These are phyloP conservation scores for Eremophila alpestris DNA, from an alignment of 2,797 vertebrate species.

Conservation along the genomic window DNA sequence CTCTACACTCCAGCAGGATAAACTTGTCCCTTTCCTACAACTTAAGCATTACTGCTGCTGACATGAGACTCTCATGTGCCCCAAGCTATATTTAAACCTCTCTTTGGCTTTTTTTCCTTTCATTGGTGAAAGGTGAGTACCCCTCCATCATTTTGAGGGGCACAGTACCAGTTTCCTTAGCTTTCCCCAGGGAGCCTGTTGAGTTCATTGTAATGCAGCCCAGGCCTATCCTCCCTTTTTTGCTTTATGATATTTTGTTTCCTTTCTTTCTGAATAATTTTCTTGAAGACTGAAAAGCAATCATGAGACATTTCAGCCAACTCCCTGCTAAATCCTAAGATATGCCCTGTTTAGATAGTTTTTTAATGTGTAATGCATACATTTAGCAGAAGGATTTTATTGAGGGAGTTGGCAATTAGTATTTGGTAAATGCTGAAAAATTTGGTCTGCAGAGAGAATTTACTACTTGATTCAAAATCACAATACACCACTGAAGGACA, in stretches of 20 bases:
- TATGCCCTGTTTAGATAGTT: slow-evolving; percentile 12
- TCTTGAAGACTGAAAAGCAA: slow-evolving; percentile 70
- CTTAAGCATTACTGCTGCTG: background rate
- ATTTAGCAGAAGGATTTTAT: slow-evolving; percentile 38
- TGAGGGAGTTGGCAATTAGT: background rate
- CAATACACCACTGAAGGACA: background rate
- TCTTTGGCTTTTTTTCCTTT: background rate
- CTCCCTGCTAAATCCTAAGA: slow-evolving; percentile 65
- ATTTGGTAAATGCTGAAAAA: slow-evolving; percentile 14
- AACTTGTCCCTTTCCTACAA: background rate
- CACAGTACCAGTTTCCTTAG: background rate
- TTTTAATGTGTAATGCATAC: slow-evolving; percentile 8
- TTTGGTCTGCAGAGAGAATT: background rate
- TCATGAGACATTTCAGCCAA: slow-evolving; percentile 36
- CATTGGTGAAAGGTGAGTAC: accelerated
- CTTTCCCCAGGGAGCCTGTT: slow-evolving; percentile 23
- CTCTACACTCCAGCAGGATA: background rate
- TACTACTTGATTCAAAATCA: background rate
- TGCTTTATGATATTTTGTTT: slow-evolving; percentile 50
- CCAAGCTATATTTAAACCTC: background rate
- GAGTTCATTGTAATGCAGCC: slow-evolving; percentile 47
- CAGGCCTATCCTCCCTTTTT: background rate
- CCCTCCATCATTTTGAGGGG: background rate
- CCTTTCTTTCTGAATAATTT: slow-evolving; percentile 63
- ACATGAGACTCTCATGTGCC: background rate